phyloP scores from a whole-genome alignment of 2,888 invertebrate genomes.

The Itoplectis maculator region DNA sequence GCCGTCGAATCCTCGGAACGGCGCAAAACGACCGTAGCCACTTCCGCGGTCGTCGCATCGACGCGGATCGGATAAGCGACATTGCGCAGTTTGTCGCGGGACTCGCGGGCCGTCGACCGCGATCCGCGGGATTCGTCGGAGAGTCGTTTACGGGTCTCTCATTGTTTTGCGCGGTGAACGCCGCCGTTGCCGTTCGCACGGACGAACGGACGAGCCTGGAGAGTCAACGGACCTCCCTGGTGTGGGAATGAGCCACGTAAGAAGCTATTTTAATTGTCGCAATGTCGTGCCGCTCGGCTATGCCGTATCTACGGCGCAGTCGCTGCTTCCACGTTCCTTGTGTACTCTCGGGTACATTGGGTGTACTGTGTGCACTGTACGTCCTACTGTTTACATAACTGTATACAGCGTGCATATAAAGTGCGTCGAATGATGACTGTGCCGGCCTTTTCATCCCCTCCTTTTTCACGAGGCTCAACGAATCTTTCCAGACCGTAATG shows the following conservation, averaged over 20 bases:
- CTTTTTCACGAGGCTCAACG: not conserved
- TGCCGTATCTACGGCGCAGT: not conserved
- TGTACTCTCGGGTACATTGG: not conserved
- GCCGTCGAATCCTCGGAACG: conserved; percentile 2
- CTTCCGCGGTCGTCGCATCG: conserved; percentile 15
- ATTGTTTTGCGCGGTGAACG: conserved; percentile 28
- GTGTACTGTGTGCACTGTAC: not conserved
- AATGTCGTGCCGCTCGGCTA: conserved; percentile 4
- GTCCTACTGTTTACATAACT: not conserved
- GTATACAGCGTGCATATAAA: conserved; percentile 1
- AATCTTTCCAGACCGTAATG: conserved; percentile 18
- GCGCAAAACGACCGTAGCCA: conserved; percentile 19
- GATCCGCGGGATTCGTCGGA: not conserved
- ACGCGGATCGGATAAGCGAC: conserved; percentile 16
- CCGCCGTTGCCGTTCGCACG: conserved; percentile 18
- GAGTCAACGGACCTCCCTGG: not conserved
- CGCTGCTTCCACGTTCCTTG: no score
- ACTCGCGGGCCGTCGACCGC: not conserved
- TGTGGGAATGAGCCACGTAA: conserved; percentile 14
- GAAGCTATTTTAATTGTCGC: conserved; percentile 27
- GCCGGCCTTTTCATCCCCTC: conserved; percentile 9
- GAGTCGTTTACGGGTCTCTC: conserved; percentile 8
- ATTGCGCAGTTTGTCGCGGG: conserved; percentile 8
- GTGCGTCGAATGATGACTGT: conserved; percentile 16
- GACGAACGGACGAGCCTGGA: conserved; percentile 29